phyloP scores from a whole-genome alignment of 1,140 invertebrate genomes.

The Agrilus planipennis region DNA sequence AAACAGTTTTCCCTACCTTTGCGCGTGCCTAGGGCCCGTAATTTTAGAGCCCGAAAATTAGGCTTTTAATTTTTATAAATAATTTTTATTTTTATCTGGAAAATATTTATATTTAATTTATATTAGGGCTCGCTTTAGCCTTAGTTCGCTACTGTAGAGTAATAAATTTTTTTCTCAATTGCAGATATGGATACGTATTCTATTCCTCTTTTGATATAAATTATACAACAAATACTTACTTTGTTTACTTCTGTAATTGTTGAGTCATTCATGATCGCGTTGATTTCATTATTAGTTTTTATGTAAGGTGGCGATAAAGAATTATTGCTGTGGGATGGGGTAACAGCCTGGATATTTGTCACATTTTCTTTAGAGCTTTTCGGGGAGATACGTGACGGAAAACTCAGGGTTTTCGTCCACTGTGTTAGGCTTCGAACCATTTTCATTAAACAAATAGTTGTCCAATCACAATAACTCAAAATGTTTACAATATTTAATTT shows the following conservation, averaged over 20 bases:
- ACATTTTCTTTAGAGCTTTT: constrained; percentile 58
- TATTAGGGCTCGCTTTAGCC: too few species aligned
- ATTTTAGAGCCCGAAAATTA: too few species aligned
- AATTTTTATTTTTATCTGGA: too few species aligned
- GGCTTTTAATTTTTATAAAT: too few species aligned
- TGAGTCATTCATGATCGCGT: constrained; percentile 26
- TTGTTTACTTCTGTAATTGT: constrained; percentile 29
- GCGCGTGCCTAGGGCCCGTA: too few species aligned
- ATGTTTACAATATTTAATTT: background rate
- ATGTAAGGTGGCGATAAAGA: constrained; percentile 16
- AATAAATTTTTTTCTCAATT: too few species aligned
- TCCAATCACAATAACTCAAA: background rate
- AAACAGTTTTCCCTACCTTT: too few species aligned
- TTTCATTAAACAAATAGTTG: constrained; percentile 12
- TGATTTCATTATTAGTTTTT: constrained; percentile 29
- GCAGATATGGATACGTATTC: too few species aligned
- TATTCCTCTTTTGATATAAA: too few species aligned
- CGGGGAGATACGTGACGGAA: constrained; percentile 66
- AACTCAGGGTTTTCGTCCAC: constrained; percentile 80
- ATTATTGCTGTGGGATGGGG: constrained; percentile 29
- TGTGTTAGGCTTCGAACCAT: constrained; percentile 76
- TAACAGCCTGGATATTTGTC: constrained; percentile 37
- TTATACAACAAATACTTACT: constrained; percentile 26
- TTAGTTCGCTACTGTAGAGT: too few species aligned
- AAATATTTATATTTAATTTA: too few species aligned